Evolutionary conservation across 2,888 invertebrate genomes (phyloP).

Genomic region (Frankliniella fusca): DNA sequence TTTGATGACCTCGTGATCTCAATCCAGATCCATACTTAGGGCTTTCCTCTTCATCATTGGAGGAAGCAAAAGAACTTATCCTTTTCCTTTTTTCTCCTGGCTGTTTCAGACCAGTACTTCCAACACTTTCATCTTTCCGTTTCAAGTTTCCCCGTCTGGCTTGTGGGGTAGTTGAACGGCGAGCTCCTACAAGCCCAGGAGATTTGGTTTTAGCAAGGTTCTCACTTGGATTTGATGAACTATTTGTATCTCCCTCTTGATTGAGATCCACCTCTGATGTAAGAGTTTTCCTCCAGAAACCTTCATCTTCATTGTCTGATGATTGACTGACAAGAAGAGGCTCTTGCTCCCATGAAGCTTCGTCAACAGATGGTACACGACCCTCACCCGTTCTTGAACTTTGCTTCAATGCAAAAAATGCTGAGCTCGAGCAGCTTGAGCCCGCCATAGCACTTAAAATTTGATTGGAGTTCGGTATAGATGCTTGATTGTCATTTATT

Average conservation of each 20-base stretch:
- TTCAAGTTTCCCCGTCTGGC: background rate
- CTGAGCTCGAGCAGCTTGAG: background rate
- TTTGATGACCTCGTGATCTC: background rate
- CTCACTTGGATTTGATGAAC: conserved; percentile 6
- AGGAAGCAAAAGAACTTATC: background rate
- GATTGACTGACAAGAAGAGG: background rate
- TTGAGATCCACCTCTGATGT: background rate
- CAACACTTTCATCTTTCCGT: background rate
- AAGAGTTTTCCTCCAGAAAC: background rate
- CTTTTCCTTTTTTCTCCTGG: background rate
- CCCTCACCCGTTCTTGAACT: too few species aligned
- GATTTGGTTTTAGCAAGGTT: background rate
- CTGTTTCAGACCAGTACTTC: background rate
- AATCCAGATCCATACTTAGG: background rate
- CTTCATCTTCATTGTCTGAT: background rate
- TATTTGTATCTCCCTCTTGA: background rate
- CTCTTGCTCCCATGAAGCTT: background rate
- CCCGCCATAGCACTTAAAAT: background rate
- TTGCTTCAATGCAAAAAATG: background rate
- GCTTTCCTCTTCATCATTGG: background rate
- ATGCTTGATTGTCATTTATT: background rate
- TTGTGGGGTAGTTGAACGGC: background rate
- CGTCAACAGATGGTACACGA: background rate
- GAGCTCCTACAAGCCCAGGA: background rate
- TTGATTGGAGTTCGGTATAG: background rate